These are phyloP conservation scores for Pseudolaguvia tuberculata DNA, from an alignment of 2,113 vertebrate genomes.

Conservation along the genomic window DNA sequence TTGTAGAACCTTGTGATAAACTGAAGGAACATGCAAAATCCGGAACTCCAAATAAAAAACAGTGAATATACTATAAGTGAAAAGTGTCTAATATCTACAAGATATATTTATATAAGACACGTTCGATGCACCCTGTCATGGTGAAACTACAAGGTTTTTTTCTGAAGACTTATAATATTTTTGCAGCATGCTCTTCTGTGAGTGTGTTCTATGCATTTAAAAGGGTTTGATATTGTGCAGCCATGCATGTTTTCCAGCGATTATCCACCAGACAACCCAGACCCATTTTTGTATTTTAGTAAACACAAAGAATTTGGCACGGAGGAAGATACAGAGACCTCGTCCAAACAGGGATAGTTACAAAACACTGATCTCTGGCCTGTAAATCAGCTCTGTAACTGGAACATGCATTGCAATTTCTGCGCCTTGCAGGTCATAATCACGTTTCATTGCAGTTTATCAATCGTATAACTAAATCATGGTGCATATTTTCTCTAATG, in stretches of 20 bases:
- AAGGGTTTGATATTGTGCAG: constrained; percentile 41
- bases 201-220: constrained; percentile 21
- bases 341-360: constrained; percentile 39
- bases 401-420: not conserved
- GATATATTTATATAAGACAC: not conserved
- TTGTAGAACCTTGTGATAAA: too few relatives aligned
- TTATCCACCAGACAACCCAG: constrained; percentile 1
- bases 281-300: constrained; percentile 34
- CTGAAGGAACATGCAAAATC: not conserved
- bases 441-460: not conserved
- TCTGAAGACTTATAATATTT: too few relatives aligned
- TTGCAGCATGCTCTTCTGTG: not conserved
- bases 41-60: not conserved
- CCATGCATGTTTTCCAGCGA: constrained; percentile 39
- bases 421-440: not conserved
- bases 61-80: not conserved
- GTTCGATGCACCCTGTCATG: not conserved
- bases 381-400: constrained; percentile 14
- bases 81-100: not conserved
- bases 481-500: not conserved
- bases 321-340: constrained; percentile 14
- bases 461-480: not conserved
- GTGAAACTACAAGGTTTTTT: not conserved
- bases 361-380: constrained; percentile 4
- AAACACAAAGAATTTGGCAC: constrained; percentile 44